Percentiles rank a stretch among this genome's conserved stretches.
These are phyloP conservation scores for Thera britannica DNA, from an alignment of 2,888 invertebrate genomes.

Conservation along the genomic window DNA sequence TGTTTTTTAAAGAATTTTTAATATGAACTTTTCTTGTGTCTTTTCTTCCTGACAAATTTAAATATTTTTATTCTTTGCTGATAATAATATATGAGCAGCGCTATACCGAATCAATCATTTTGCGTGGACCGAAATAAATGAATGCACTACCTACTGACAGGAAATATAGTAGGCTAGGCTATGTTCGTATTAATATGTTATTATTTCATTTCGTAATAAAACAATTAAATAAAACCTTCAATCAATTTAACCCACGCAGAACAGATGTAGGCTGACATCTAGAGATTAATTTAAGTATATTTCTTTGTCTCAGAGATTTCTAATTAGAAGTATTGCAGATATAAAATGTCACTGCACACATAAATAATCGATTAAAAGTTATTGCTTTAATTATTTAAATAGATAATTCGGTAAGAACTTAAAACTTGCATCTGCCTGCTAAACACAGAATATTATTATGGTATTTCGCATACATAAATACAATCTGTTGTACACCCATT, in stretches of 20 bases:
- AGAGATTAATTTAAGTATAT: constrained; percentile 19
- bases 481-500: no score
- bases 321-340: constrained; percentile 29
- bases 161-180: no score
- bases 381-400: constrained; percentile 12
- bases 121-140: no score
- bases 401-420: constrained; percentile 8
- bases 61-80: no score
- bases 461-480: no score
- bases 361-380: constrained; percentile 27
- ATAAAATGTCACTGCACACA: constrained; percentile 24
- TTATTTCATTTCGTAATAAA: constrained; percentile 4
- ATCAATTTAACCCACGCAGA: constrained; percentile 44
- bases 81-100: no score
- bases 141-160: no score
- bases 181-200: neutral
- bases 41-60: no score
- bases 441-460: no score
- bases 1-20: no score
- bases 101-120: no score
- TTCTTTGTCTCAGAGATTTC: constrained; percentile 24
- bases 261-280: constrained; percentile 18
- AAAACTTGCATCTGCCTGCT: neutral
- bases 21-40: no score
- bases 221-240: constrained; percentile 36